Percentiles rank a stretch among this genome's conserved stretches.
phyloP scores from a whole-genome alignment of 2,888 invertebrate genomes.

The Dorcus parallelipipedus region DNA sequence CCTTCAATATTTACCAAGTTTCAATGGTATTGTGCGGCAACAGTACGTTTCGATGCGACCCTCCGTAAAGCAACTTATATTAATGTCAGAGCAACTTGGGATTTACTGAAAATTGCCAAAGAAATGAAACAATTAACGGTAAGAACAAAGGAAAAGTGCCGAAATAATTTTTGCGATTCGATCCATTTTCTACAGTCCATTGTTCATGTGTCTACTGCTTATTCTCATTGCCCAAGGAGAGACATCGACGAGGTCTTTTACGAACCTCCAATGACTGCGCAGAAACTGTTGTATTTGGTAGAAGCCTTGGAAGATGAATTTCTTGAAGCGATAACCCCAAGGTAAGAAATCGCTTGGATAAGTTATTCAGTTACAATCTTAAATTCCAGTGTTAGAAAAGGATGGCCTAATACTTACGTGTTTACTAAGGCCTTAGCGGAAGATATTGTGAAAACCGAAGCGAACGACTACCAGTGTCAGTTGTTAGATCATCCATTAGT shows the following conservation, averaged over 20 bases:
- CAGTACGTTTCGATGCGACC: constrained; percentile 71
- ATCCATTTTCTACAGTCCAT: constrained; percentile 40
- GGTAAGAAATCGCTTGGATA: constrained; percentile 30
- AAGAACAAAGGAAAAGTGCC: constrained; percentile 23
- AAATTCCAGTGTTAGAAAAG: constrained; percentile 49
- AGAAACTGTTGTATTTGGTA: constrained; percentile 45
- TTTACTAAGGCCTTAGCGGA: constrained; percentile 73
- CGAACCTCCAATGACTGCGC: constrained; percentile 42
- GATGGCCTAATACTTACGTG: constrained; percentile 70
- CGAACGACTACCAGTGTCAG: constrained; percentile 59
- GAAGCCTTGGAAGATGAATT: constrained; percentile 48
- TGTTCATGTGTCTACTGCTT: constrained; percentile 64
- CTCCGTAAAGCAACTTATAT: constrained; percentile 64
- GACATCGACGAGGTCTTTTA: constrained; percentile 58
- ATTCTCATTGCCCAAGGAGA: constrained; percentile 58
- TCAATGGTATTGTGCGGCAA: constrained; percentile 74
- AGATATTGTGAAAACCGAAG: constrained; percentile 55
- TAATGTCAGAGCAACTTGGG: constrained; percentile 65
- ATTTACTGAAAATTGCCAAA: constrained; percentile 62
- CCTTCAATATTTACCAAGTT: too few relatives aligned
- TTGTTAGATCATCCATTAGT: constrained; percentile 68
- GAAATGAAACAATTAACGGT: constrained; percentile 64
- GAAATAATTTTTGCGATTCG: too few relatives aligned
- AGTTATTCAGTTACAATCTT: too few relatives aligned
- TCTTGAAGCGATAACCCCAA: constrained; percentile 35